Percentiles rank a stretch among this genome's conserved stretches.
Conservation (phyloP, 2,113 vertebrate species). For the Loxodonta africana region DNA sequence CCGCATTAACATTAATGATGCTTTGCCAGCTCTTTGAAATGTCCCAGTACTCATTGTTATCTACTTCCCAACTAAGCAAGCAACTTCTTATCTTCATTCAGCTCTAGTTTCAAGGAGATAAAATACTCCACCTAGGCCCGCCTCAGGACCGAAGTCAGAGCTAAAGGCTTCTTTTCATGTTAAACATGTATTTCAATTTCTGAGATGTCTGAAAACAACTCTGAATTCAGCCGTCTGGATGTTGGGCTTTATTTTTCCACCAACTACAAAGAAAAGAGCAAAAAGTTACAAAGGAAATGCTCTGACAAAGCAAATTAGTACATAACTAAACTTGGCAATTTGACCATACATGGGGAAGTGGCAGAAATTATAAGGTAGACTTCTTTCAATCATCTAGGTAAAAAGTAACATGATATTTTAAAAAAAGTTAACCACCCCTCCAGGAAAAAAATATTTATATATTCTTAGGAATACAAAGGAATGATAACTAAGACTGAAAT, state of each 20-base stretch:
- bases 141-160: not conserved
- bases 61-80: not conserved
- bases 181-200: not conserved
- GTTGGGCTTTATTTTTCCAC: slow-evolving; percentile 6
- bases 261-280: slow-evolving; percentile 15
- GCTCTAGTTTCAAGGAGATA: not conserved
- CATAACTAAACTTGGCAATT: slow-evolving; percentile 1
- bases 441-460: not conserved
- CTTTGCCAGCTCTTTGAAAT: not conserved
- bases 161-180: not conserved
- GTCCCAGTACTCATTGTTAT: not conserved
- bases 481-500: not conserved
- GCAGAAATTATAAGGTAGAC: slow-evolving; percentile 10
- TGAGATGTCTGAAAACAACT: slow-evolving; percentile 38
- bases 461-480: not conserved
- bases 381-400: not conserved
- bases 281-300: not conserved
- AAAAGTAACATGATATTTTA: not conserved
- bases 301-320: not conserved
- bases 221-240: not conserved
- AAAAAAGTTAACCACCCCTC: not conserved
- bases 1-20: not conserved
- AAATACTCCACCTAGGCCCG: not conserved
- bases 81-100: not conserved
- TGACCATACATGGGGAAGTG: slow-evolving; percentile 8